A percentile compares a stretch with the other conserved stretches of the same genome.
phyloP scores from a whole-genome alignment of 2,113 vertebrate species.

The Typhlomys cinereus region DNA sequence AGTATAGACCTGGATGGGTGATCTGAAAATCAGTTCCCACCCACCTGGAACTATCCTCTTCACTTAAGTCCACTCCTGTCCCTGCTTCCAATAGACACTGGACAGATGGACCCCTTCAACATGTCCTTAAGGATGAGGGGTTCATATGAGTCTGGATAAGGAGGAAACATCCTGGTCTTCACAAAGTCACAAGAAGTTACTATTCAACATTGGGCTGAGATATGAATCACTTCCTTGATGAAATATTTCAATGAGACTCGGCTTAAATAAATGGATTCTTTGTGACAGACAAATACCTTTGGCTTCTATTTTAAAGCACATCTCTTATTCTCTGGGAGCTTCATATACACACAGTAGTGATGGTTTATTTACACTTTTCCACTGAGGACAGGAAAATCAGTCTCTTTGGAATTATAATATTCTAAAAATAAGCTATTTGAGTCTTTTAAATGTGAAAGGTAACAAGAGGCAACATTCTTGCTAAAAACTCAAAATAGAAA shows the following conservation, averaged over 20 bases:
- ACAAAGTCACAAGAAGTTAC: not conserved
- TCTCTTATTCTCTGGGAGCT: not conserved
- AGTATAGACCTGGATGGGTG: not conserved
- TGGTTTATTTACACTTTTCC: slow-evolving; percentile 42
- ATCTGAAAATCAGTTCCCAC: not conserved
- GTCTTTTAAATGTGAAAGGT: slow-evolving; percentile 54
- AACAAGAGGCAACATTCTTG: slow-evolving; percentile 42
- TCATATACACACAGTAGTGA: not conserved
- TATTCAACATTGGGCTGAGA: not conserved
- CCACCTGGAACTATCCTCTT: not conserved
- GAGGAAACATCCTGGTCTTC: not conserved
- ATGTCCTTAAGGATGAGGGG: not conserved
- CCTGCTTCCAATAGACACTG: not conserved
- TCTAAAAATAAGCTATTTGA: slow-evolving; percentile 50
- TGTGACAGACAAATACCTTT: not conserved
- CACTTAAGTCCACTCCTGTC: not conserved
- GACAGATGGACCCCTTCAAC: not conserved
- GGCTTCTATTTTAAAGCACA: slow-evolving; percentile 28
- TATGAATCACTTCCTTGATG: not conserved
- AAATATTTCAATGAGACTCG: not conserved
- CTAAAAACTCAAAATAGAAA: slow-evolving; percentile 59
- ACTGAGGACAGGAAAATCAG: slow-evolving; percentile 44
- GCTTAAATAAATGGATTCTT: not conserved
- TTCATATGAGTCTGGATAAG: not conserved
- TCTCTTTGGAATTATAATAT: slow-evolving; percentile 54